Evolutionary conservation across 2,797 vertebrate genomes (phyloP).

Genomic region (Sphenodon punctatus): DNA sequence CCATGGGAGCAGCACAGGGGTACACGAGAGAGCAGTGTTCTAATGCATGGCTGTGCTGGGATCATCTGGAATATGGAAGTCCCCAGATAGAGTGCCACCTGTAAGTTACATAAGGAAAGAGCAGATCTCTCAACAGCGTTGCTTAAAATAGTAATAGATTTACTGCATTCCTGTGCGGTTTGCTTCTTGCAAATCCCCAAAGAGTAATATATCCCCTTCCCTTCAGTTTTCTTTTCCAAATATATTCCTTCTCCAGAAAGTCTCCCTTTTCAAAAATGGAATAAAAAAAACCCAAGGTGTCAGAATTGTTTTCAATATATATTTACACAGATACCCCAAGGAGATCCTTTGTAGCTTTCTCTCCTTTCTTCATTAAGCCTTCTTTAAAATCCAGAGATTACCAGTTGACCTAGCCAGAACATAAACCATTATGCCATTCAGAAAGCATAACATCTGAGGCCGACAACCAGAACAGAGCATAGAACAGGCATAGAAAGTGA

Average conservation of each 20-base stretch:
- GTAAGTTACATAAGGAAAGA: no score
- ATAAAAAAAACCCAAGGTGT: neutral
- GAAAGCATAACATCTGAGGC: constrained; percentile 39
- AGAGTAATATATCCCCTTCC: neutral
- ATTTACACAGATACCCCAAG: neutral
- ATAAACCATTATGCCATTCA: neutral
- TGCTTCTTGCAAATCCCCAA: neutral
- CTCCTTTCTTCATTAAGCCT: neutral
- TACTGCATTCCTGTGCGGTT: no score
- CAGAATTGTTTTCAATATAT: neutral
- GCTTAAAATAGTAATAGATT: no score
- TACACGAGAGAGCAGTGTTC: no score
- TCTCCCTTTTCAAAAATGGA: neutral
- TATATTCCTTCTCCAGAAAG: neutral
- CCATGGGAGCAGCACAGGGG: no score
- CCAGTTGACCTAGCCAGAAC: neutral
- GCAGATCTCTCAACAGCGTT: no score
- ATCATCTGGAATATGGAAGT: no score
- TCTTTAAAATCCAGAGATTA: neutral
- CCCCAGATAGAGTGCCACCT: no score
- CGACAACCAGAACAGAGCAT: constrained; percentile 24
- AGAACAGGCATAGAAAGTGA: constrained; percentile 57
- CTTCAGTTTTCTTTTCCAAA: neutral
- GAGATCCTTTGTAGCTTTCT: neutral
- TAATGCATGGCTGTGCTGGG: no score